Percentiles rank a stretch among this genome's conserved stretches.
phyloP scores from a whole-genome alignment of 92 coral and sea anemone genomes.

The Zoanthus sansibaricus region DNA sequence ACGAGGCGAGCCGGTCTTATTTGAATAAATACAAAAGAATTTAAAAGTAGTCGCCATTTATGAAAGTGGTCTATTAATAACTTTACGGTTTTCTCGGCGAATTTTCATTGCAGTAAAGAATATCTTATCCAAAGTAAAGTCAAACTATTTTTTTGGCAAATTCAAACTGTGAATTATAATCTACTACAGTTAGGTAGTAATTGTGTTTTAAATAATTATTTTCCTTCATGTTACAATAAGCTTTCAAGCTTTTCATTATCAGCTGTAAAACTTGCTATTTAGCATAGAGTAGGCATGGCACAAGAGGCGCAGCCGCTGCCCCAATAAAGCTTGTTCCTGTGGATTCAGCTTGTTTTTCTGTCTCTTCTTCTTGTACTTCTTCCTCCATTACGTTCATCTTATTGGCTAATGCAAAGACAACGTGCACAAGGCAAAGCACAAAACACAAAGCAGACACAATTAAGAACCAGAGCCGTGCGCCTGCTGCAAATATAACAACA shows the following conservation, averaged over 20 bases:
- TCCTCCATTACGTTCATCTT: constrained; percentile 64
- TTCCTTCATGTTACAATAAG: too few species aligned
- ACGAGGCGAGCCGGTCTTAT: too few species aligned
- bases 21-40: too few species aligned
- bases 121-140: too few species aligned
- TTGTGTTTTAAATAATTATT: too few species aligned
- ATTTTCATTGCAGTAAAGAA: too few species aligned
- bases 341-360: constrained; percentile 38
- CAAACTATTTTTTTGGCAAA: too few species aligned
- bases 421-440: constrained; percentile 66
- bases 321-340: constrained; percentile 70
- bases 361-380: constrained; percentile 62
- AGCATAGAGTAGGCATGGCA: constrained; percentile 89
- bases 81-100: too few species aligned
- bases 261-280: constrained; percentile 29
- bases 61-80: too few species aligned
- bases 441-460: constrained; percentile 63
- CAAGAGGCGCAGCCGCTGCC: constrained; percentile 94
- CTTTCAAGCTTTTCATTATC: neutral
- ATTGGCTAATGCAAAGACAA: constrained; percentile 63
- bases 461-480: constrained; percentile 71
- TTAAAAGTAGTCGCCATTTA: too few species aligned
- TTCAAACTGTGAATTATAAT: too few species aligned
- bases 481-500: constrained; percentile 65
- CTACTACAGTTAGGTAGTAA: too few species aligned